These are phyloP conservation scores for Benitochromis conjunctus DNA, from an alignment of 2,113 vertebrate genomes.

Conservation along the genomic window DNA sequence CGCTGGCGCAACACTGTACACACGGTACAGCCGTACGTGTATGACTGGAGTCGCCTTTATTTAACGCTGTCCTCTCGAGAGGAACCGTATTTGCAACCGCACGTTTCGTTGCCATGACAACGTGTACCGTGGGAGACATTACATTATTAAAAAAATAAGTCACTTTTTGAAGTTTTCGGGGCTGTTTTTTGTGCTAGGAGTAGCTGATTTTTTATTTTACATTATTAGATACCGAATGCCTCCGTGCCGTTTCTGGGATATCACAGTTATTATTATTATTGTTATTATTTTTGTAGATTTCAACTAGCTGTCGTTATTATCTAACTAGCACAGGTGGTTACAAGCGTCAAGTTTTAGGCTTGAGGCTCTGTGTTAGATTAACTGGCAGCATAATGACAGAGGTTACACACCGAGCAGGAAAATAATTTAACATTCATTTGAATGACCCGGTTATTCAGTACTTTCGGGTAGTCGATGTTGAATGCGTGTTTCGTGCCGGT, in stretches of 20 bases:
- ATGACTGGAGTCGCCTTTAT: not conserved
- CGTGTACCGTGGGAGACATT: not conserved
- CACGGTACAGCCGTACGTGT: not conserved
- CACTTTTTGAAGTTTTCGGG: no score
- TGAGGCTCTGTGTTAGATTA: not conserved
- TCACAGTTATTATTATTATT: not conserved
- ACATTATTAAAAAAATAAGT: not conserved
- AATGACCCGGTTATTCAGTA: not conserved
- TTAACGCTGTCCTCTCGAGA: not conserved
- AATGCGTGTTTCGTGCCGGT: not conserved
- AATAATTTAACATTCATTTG: not conserved
- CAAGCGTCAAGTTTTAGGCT: not conserved
- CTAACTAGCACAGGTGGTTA: not conserved
- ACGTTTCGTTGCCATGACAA: slow-evolving; percentile 66
- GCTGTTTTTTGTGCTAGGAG: not conserved
- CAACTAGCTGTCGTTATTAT: not conserved
- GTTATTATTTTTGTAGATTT: not conserved
- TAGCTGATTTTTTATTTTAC: no score
- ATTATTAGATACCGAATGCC: not conserved
- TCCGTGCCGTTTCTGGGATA: not conserved
- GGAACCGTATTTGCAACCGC: not conserved
- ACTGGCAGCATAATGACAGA: not conserved
- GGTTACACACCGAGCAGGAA: not conserved
- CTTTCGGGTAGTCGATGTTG: not conserved
- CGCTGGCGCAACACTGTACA: not conserved